phyloP scores from a whole-genome alignment of 2,113 vertebrate species.

The Antigone vipio region DNA sequence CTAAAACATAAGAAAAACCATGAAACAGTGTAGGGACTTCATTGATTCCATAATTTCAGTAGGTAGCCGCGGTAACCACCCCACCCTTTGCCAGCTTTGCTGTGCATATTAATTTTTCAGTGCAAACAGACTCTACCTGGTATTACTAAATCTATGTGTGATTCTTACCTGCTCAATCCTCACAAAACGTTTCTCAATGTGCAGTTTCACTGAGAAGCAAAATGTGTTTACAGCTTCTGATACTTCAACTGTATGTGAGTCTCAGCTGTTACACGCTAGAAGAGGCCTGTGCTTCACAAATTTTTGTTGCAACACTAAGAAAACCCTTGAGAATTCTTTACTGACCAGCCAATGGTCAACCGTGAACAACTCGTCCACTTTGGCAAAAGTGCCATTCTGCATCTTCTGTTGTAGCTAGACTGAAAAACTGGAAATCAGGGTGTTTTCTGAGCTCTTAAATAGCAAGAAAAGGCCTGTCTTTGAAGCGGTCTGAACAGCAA shows the following conservation, averaged over 20 bases:
- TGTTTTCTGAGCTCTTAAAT: neutral
- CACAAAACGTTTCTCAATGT: neutral
- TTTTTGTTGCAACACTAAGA: neutral
- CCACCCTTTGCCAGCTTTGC: neutral
- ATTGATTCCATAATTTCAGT: neutral
- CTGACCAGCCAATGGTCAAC: neutral
- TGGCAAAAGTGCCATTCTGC: neutral
- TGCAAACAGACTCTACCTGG: neutral
- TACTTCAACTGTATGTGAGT: neutral
- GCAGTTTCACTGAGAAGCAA: neutral
- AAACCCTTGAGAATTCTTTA: neutral
- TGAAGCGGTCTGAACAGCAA: neutral
- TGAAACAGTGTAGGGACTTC: neutral
- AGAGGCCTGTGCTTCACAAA: neutral
- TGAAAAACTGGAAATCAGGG: neutral
- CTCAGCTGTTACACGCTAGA: neutral
- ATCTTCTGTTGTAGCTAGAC: neutral
- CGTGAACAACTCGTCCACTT: neutral
- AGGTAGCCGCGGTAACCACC: neutral
- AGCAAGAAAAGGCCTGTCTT: neutral
- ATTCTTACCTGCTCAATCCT: neutral
- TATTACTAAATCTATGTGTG: neutral
- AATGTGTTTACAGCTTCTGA: neutral
- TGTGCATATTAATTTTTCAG: neutral
- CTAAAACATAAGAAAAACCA: neutral